Conservation (phyloP, 2,797 vertebrate species). For the Argyrosomus regius region DNA sequence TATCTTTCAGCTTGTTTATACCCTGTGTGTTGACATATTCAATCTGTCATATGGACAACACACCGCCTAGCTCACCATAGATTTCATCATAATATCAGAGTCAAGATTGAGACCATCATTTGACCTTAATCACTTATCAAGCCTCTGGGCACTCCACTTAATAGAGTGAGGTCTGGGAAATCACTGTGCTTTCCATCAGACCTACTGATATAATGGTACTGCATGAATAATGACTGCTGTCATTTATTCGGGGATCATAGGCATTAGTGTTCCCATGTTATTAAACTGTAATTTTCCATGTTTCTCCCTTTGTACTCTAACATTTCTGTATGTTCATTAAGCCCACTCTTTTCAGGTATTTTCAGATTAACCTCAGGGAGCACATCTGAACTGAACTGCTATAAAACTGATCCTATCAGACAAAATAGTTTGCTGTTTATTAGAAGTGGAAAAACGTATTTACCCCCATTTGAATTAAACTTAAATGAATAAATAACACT, state of each 20-base stretch:
- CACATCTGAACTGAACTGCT: not conserved
- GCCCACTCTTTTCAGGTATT: not conserved
- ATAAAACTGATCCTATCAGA: not conserved
- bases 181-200: conserved; percentile 15
- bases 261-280: conserved; percentile 23
- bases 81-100: conserved; percentile 52
- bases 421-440: not conserved
- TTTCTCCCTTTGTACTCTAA: not conserved
- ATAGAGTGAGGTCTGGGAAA: conserved; percentile 28
- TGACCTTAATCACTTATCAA: conserved; percentile 63
- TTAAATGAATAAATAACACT: no score
- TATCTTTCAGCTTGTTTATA: conserved; percentile 27
- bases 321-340: not conserved
- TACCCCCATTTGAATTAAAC: not conserved
- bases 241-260: conserved; percentile 39
- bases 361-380: not conserved
- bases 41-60: conserved; percentile 53
- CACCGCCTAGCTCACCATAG: conserved; percentile 1
- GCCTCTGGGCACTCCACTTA: conserved; percentile 38
- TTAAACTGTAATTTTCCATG: conserved; percentile 9
- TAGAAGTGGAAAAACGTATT: not conserved
- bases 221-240: conserved; percentile 23
- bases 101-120: conserved; percentile 50
- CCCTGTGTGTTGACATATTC: conserved; percentile 34
- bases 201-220: conserved; percentile 4